phyloP scores from a whole-genome alignment of 1,140 invertebrate genomes.

The Drosophila mayri region DNA sequence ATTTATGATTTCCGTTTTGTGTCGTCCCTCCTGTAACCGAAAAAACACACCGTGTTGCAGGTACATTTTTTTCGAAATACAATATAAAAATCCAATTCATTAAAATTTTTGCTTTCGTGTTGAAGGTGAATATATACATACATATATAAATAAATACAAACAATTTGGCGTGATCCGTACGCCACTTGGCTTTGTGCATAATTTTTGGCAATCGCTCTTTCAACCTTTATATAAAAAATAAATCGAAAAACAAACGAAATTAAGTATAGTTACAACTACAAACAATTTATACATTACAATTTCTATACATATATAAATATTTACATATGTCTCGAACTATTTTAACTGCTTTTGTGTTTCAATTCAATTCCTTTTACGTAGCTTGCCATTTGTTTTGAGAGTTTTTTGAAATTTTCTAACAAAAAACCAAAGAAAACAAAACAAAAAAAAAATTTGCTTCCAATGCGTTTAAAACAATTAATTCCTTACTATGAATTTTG shows the following conservation, averaged over 20 bases:
- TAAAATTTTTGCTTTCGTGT: conserved; percentile 60
- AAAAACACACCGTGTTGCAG: conserved; percentile 57
- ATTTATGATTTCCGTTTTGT: conserved; percentile 66
- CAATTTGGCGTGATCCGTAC: conserved; percentile 38
- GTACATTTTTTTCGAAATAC: conserved; percentile 37
- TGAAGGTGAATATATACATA: conserved; percentile 39
- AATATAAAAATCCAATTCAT: conserved; percentile 37
- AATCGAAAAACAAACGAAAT: conserved; percentile 19
- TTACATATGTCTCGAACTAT: conserved; percentile 54
- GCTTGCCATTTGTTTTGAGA: conserved; percentile 69
- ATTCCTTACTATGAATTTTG: conserved; percentile 71
- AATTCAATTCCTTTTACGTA: conserved; percentile 58
- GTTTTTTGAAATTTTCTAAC: conserved; percentile 67
- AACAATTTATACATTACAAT: conserved; percentile 63
- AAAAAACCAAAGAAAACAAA: conserved; percentile 47
- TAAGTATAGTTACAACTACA: conserved; percentile 55
- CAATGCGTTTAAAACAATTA: conserved; percentile 41
- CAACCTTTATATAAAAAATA: conserved; percentile 51
- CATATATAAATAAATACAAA: conserved; percentile 17
- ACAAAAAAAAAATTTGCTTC: conserved; percentile 49
- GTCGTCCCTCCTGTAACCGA: conserved; percentile 74
- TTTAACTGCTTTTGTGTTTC: conserved; percentile 55
- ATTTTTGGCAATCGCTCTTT: conserved; percentile 73
- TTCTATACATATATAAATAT: conserved; percentile 62
- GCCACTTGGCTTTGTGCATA: conserved; percentile 72